Evolutionary conservation across 2,797 vertebrate genomes (phyloP), one percentile per base, ranked within the genome.

Genomic region (Pampus argenteus): DNA sequence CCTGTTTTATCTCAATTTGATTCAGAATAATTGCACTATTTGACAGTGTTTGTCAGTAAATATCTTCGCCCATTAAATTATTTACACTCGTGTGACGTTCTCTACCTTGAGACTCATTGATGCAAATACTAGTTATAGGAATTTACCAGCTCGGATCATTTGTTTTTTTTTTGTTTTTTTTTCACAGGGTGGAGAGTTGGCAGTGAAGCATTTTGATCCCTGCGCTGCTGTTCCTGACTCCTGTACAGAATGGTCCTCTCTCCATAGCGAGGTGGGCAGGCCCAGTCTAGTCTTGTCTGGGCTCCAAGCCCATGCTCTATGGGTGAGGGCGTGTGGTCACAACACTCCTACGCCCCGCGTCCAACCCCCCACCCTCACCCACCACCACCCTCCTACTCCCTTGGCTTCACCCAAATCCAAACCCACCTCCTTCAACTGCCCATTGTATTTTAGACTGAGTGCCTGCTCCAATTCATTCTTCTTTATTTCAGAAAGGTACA

Each of bases 121-220:
- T 73, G 51, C 51, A 54, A 75, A 68, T 38, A 23, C 20, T 40
- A 22, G 56, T 86, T 23, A n/a, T 13, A 78, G 57, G 71, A 79
- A 81, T 85, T 52, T 52, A 83, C 55, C 76, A 79, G 77, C 68
- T 31, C 62, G 77, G 58, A 78, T 66, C 36, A 72, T 85, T 82
- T 86, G 83, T 87, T 86, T 88, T 83, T 89, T 89, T 87, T 85
- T 82, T 86, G 83, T 87, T 86, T 88, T 83, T 89, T 89, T 87
- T 81, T 88, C 86, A 79, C 86, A 81, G 78, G 76, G 82, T 83
- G 77, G 74, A 73, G 74, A 81, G 74, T 80, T 89, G 87, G 88
- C 90, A 81, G 47, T 4, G 67, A 17, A 52, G 68, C 69, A 54
- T 85, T 83, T 83, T 78, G 71, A 79, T 87, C 83, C 81, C 75